Evolutionary conservation across 2,888 invertebrate species (phyloP), one percentile per base, ranked within the genome.

Genomic region (Norana najaformis): DNA sequence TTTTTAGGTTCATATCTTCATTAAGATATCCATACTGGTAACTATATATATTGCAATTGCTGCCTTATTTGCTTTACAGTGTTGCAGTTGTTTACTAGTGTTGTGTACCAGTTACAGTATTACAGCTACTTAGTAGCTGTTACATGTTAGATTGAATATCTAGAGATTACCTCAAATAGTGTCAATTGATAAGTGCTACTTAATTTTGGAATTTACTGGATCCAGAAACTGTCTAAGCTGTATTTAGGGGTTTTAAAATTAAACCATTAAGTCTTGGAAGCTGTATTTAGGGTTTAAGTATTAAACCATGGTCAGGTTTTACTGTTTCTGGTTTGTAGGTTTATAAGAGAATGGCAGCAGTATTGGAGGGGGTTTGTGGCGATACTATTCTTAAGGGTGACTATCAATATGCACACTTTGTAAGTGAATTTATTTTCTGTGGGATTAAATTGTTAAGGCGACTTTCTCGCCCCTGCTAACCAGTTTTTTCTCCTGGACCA

Each of bases 1-100:
- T 53, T n/a, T n/a, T 11, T 13, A 69, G 6, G 69, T 69, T 69
- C 23, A n/a, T 0, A 13, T 69, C 69, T 1, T n/a, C n/a, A n/a
- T n/a, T 69, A 69, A 69, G 69, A 69, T 69, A 23, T 69, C 69
- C 30, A n/a, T 69, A 16, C 69, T 69, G 69, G 69, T 69, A 69
- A n/a, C 6, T 30, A n/a, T 69, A 69, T 30, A n/a, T 69, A 69
- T n/a, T 69, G 6, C 30, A 6, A 8, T 69, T 69, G n/a, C 69
- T n/a, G n/a, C n/a, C n/a, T 69, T n/a, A 69, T 69, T 69, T 69
- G 69, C n/a, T 69, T 30, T 69, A 69, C 69, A 69, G 69, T 69
- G n/a, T n/a, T 69, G 30, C n/a, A 69, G 2, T 53, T 53, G n/a
- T 69, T 69, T 69, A 13, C 30, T 69, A 69, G 30, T 16, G 30